A percentile compares a stretch with the other conserved stretches of the same genome.
phyloP scores from a whole-genome alignment of 2,797 vertebrate species.

The Salmo trutta region DNA sequence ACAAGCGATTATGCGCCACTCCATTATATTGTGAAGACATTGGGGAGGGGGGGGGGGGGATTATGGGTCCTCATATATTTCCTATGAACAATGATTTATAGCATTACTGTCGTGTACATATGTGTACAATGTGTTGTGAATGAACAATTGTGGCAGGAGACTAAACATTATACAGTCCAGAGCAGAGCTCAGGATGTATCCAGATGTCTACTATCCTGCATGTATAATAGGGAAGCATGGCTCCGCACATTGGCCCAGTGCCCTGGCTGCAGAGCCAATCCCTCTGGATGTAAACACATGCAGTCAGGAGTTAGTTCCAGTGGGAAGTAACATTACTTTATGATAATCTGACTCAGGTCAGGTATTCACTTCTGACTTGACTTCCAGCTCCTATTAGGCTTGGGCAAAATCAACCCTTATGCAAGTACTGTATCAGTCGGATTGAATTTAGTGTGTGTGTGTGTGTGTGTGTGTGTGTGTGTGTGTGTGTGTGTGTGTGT shows the following conservation, averaged over 20 bases:
- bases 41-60: too few relatives aligned
- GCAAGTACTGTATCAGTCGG: neutral
- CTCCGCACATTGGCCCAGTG: conserved; percentile 5
- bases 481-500: neutral
- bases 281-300: conserved; percentile 18
- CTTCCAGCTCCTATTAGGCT: conserved; percentile 11
- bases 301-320: neutral
- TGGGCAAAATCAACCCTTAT: neutral
- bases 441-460: neutral
- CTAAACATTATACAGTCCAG: conserved; percentile 14
- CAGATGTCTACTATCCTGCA: conserved; percentile 9
- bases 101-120: too few relatives aligned
- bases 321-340: conserved; percentile 12
- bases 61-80: too few relatives aligned
- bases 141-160: too few relatives aligned
- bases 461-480: neutral
- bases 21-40: too few relatives aligned
- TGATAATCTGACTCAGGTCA: conserved; percentile 1
- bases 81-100: too few relatives aligned
- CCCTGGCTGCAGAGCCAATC: conserved; percentile 6
- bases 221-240: neutral
- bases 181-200: conserved; percentile 14
- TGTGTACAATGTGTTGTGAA: too few relatives aligned
- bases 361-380: conserved; percentile 20
- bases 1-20: too few relatives aligned